Evolutionary conservation across 1,140 invertebrate species (phyloP), one percentile per base, ranked within the genome.

Genomic region (Nylanderia fulva): DNA sequence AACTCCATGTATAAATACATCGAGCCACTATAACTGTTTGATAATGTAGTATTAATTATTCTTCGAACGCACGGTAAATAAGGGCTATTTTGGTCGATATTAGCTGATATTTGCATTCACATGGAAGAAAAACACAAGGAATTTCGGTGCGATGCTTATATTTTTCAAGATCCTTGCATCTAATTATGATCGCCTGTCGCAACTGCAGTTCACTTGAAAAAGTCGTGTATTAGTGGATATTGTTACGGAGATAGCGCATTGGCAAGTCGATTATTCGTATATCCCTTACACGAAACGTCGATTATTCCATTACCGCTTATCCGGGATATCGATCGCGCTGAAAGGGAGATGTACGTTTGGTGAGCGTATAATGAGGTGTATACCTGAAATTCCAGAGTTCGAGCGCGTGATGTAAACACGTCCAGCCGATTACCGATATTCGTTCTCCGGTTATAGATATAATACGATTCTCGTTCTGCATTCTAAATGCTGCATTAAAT

Each of bases 251-350:
- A 87, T 90, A 85, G 60, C 39, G 71, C 56, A 61, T 85, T 56
- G 76, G 42, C 56, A 85, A 71, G 58, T 82, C 48, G 88, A 85
- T 89, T 89, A 87, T 66, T 54, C 85, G 76, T 83, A 84, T 89
- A 89, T 89, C 82, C 82, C 75, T 77, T 85, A 90, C 85, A 87
- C 80, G 88, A 85, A 87, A 89, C 85, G 72, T 90, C 85, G 88
- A 89, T 89, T 89, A 90, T 84, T 89, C 83, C 85, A 89, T 89
- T 90, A 89, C 61, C 79, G 75, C 75, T 89, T 90, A 89, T 89
- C 85, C 88, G 74, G 52, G 21, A 29, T 80, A 90, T 90, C 71
- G 85, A 90, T 86, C 85, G 75, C 21, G 11, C 24, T 33, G 45
- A 80, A 86, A 82, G 63, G 85, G 66, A 88, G 74, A 84, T 79